Evolutionary conservation across 1,140 invertebrate species (phyloP), one percentile per base, ranked within the genome.

Genomic region (Streblospio benedicti): DNA sequence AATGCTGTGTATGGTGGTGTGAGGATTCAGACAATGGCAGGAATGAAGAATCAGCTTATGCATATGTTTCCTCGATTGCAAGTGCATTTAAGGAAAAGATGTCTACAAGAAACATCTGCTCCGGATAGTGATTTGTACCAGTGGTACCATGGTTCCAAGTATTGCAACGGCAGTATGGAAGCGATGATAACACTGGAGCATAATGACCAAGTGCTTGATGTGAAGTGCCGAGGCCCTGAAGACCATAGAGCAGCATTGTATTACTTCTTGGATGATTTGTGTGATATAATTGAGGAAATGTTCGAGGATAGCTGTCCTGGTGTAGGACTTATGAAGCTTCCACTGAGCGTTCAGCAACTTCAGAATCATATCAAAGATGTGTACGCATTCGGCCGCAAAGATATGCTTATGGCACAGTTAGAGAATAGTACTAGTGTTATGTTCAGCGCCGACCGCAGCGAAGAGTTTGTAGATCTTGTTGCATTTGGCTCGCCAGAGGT

Each of bases 111-210:
- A 52, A 81, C 72, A 35, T 63, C 66, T 80, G 62, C 79, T 78
- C 35, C 78, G 77, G 65, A 76, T 64, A 47, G 69, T 9, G 87
- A 90, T 74, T 75, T 91, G 12, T 86, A 87, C 65, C 88, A 91
- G 71, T 91, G 88, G 88, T 84, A 83, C 71, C 79, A 85, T 54
- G 88, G 87, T 16, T 87, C 85, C n/a, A 89, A 89, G 74, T 81
- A 89, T 54, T 87, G 84, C 67, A 84, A 84, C 53, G 85, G 85
- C 1, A 79, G 82, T 33, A 80, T 88, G 52, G 87, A 91, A 73
- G 85, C 85, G 59, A 77, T 90, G 23, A 77, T 90, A 14, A 86
- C 85, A 9, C 78, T 90, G 61, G 83, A 85, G 62, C 81, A 84
- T 54, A 81, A 84, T 61, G 79, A 81, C 30, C 47, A 51, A 27